Evolutionary conservation across 2,888 invertebrate species (phyloP).

Genomic region (Apotomis betuletana): DNA sequence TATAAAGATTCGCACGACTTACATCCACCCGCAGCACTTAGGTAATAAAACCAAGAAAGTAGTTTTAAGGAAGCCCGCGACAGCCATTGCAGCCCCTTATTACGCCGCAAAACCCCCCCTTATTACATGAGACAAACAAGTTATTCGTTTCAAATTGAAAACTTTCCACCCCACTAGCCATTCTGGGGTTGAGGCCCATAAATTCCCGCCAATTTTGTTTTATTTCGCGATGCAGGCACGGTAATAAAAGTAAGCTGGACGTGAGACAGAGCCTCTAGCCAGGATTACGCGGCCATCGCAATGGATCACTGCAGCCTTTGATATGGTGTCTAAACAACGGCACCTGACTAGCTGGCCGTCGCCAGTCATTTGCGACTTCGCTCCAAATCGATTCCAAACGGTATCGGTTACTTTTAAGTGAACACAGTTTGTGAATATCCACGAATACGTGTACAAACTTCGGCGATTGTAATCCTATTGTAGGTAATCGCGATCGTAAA

Average conservation of each 20-base stretch:
- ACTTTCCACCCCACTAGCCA: conserved; percentile 82
- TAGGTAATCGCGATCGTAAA: no score
- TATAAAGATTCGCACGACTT: conserved; percentile 52
- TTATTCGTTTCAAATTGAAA: conserved; percentile 84
- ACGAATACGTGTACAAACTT: background rate
- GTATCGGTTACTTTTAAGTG: background rate
- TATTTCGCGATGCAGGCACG: conserved; percentile 81
- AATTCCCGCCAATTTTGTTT: conserved; percentile 84
- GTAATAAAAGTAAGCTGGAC: conserved; percentile 84
- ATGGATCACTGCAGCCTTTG: conserved; percentile 78
- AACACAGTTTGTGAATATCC: background rate
- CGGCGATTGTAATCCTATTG: no score
- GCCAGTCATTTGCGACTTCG: conserved; percentile 41
- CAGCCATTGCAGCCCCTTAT: conserved; percentile 77
- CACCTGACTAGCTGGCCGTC: conserved; percentile 65
- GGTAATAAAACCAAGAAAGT: conserved; percentile 82
- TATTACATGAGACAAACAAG: conserved; percentile 81
- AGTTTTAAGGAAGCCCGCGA: conserved; percentile 80
- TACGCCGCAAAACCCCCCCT: conserved; percentile 77
- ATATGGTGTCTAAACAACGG: conserved; percentile 75
- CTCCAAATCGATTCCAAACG: conserved; percentile 15
- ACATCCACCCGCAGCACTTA: conserved; percentile 71
- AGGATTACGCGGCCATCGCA: conserved; percentile 80
- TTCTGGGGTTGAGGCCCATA: conserved; percentile 77
- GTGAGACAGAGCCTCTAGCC: conserved; percentile 80